Percentiles rank a stretch among this genome's conserved stretches.
These are phyloP conservation scores for Tethea ocularis DNA, from an alignment of 2,888 invertebrate species.

Conservation along the genomic window DNA sequence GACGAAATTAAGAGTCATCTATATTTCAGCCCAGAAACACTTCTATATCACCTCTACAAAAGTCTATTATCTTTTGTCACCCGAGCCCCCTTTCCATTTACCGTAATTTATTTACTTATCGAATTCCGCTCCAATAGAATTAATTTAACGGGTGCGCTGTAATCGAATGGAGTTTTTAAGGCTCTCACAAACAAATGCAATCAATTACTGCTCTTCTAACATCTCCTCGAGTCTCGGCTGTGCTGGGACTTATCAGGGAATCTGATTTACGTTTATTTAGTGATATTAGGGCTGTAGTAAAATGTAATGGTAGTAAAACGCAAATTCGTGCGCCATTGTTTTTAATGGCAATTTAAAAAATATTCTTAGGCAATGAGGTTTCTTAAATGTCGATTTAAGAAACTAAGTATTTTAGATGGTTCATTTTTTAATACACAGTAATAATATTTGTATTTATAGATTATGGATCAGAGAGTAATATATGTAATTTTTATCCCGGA, in stretches of 20 bases:
- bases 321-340: not conserved
- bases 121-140: conserved; percentile 15
- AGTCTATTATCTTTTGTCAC: not conserved
- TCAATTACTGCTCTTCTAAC: conserved; percentile 27
- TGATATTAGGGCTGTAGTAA: not conserved
- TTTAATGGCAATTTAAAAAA: not conserved
- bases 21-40: no score
- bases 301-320: not conserved
- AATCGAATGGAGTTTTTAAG: conserved; percentile 36
- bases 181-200: conserved; percentile 37
- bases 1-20: no score
- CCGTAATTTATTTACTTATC: conserved; percentile 26
- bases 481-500: no score
- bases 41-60: not conserved
- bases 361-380: no score
- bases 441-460: no score
- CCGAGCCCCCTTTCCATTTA: conserved; percentile 11
- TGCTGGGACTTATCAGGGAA: not conserved
- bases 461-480: no score
- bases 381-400: no score
- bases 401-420: no score
- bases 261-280: conserved; percentile 1
- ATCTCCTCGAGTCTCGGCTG: not conserved
- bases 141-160: conserved; percentile 20
- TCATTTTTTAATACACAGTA: no score